A percentile compares a stretch with the other conserved stretches of the same genome.
These are phyloP conservation scores for Portunus trituberculatus DNA, from an alignment of 1,140 invertebrate genomes.

Conservation along the genomic window DNA sequence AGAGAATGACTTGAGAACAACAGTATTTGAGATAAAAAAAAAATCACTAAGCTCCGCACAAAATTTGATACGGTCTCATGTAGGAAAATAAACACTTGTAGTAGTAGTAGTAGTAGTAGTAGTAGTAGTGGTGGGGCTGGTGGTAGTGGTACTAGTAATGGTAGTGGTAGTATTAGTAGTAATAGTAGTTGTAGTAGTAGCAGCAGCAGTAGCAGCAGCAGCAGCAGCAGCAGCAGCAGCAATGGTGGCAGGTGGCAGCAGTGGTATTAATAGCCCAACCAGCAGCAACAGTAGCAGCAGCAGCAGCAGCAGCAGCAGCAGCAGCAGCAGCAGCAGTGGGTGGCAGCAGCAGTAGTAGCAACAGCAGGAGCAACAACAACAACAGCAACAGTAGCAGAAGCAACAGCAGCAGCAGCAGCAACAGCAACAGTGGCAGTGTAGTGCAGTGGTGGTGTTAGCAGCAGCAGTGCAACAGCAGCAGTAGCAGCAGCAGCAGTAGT, in stretches of 20 bases:
- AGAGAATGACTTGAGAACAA: neutral
- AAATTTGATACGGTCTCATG: too few species aligned
- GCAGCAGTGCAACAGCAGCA: neutral
- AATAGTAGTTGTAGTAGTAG: neutral
- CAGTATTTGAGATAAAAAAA: too few species aligned
- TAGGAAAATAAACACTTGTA: too few species aligned
- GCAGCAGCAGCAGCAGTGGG: neutral
- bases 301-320: neutral
- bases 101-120: neutral
- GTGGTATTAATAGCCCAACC: too few species aligned
- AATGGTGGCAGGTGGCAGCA: too few species aligned
- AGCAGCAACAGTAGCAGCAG: neutral
- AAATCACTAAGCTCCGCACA: too few species aligned
- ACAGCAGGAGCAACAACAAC: too few species aligned
- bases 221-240: neutral
- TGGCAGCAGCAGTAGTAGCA: neutral
- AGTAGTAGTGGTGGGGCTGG: too few species aligned
- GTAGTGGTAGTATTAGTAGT: neutral
- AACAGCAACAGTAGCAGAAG: too few species aligned
- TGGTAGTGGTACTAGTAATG: too few species aligned
- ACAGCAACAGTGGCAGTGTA: neutral
- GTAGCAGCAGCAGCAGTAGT: constrained; percentile 2
- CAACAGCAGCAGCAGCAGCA: neutral
- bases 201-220: neutral
- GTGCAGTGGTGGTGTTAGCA: neutral